Evolutionary conservation across 2,888 invertebrate species (phyloP), one percentile per base, ranked within the genome.

Genomic region (Chironomus riparius): DNA sequence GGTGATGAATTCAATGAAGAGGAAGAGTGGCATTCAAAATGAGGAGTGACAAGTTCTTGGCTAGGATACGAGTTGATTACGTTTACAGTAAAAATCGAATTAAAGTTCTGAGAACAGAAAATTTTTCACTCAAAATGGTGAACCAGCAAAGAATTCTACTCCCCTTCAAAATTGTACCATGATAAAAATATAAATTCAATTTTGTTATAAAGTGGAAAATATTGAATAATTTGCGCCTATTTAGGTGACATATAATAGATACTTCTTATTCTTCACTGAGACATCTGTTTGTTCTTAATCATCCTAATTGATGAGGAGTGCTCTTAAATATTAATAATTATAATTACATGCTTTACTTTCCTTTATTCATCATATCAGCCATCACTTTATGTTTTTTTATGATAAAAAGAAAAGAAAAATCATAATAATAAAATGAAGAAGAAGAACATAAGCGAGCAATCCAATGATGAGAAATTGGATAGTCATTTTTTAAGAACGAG

Each of bases 271-370:
- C 38, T 10, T 38, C 10, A 10, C 38, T 10, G 28, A 72, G 62
- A 72, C 71, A 71, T 71, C 71, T 72, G 72, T 72, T 72, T 72
- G 62, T 72, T 72, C 72, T 72, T 72, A 72, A 72, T 72, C 72
- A 72, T 72, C 72, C 28, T 72, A 72, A 72, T 72, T 72, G 72
- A 72, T 72, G 21, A 72, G 61, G 24, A 72, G 72, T 61, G 62
- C 72, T 38, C 62, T 38, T 13, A 61, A 47, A 48, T 47, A 70
- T 70, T 70, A 70, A 70, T 70, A 70, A 70, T 70, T 70, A 24
- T 72, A 72, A 72, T 72, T 72, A 72, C 65, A 21, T 24, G 24
- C 65, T 65, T 65, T 24, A 24, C 65, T 24, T 65, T 21, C 65
- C 13, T 65, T 24, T 65, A 12, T 38, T 38, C 38, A 38, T 38